A percentile compares a stretch with the other conserved stretches of the same genome.
Conservation (phyloP, 1,140 invertebrate species). For the Fopius arisanus region DNA sequence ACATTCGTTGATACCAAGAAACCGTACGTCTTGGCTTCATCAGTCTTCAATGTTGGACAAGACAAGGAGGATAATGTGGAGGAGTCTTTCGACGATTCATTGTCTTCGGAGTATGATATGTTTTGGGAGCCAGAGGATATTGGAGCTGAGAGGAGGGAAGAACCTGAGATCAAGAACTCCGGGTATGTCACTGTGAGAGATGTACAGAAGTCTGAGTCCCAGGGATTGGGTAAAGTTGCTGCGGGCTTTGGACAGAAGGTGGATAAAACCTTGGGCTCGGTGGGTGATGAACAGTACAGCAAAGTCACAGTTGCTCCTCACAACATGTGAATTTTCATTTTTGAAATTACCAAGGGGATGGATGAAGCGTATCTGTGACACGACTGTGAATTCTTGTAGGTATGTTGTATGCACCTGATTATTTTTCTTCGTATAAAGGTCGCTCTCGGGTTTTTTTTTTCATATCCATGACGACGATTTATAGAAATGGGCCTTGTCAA, state of each 20-base stretch:
- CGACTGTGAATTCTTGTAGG: background rate
- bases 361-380: slow-evolving; percentile 7
- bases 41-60: slow-evolving; percentile 47
- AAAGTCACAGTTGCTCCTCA: background rate
- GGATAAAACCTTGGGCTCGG: slow-evolving; percentile 25
- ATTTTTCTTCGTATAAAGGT: background rate
- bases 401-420: background rate
- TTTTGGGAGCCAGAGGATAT: slow-evolving; percentile 31
- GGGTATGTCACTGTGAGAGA: slow-evolving; percentile 46
- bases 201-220: slow-evolving; percentile 36
- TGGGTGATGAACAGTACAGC: background rate
- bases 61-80: slow-evolving; percentile 18
- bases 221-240: slow-evolving; percentile 37
- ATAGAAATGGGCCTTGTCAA: background rate
- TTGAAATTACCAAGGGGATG: background rate
- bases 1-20: slow-evolving; percentile 26
- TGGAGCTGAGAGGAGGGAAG: background rate
- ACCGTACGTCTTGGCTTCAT: slow-evolving; percentile 43
- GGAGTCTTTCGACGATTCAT: slow-evolving; percentile 20
- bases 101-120: slow-evolving; percentile 23
- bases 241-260: slow-evolving; percentile 51
- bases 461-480: background rate
- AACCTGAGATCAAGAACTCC: slow-evolving; percentile 8
- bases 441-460: background rate
- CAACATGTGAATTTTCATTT: background rate